Evolutionary conservation across 1,140 invertebrate species (phyloP), one percentile per base, ranked within the genome.

Genomic region (Heliconius melpomene): DNA sequence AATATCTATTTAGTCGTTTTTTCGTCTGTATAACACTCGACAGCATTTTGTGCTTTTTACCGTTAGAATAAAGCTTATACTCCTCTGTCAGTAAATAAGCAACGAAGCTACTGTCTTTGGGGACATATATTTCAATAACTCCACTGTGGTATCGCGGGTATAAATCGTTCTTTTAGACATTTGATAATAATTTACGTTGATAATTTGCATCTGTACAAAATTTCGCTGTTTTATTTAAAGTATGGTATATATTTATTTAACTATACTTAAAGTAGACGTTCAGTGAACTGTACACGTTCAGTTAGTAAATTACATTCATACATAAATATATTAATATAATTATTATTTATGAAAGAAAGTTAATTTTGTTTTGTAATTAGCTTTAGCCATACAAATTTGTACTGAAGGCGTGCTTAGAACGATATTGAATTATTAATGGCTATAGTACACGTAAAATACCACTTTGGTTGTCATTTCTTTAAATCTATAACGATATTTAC

Each of bases 61-160:
- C 46, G 1, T 29, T 38, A 9, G 2, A 50, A 70, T 82, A 82
- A 82, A 77, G 77, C 74, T 82, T 77, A 79, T 57, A 72, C 32
- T 78, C 50, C 57, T 73, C 26, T 80, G 46, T 75, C 52, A 72
- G 60, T 76, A 79, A 74, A 78, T 75, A 83, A 75, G 75, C 60
- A 46, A 50, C 74, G 72, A 66, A 81, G 77, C 60, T 50, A 72
- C 75, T 88, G 88, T 90, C 90, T 88, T 88, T 89, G 72, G 90
- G 90, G 89, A 88, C 88, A 87, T 90, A 90, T 91, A 91, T 91
- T 90, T 91, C 89, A 91, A 91, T 91, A 90, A 90, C 87, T 89
- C 86, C 79, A 86, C 82, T 87, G 84, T 86, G 83, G 84, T 87
- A 88, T 86, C 84, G 86, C 83, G 84, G 36, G 80, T 89, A 91